Evolutionary conservation across 2,888 invertebrate species (phyloP).

Genomic region (Dolomedes plantarius): DNA sequence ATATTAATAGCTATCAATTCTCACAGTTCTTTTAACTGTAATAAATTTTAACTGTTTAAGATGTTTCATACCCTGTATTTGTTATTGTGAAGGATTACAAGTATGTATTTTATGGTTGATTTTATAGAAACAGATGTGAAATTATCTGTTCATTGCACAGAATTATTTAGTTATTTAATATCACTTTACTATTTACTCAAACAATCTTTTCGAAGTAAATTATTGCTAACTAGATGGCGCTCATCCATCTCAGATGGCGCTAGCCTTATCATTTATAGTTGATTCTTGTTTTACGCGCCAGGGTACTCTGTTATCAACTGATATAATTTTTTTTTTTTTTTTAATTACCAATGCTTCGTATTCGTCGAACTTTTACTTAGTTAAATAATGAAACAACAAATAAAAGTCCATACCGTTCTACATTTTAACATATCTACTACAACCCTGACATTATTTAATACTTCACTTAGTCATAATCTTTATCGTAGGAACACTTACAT

Average conservation of each 20-base stretch:
- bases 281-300: conserved; percentile 56
- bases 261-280: conserved; percentile 12
- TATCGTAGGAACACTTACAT: too few relatives aligned
- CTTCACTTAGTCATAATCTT: too few relatives aligned
- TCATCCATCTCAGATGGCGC: conserved; percentile 21
- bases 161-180: too few relatives aligned
- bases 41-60: conserved; percentile 35
- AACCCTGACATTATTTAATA: too few relatives aligned
- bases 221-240: conserved; percentile 53
- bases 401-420: too few relatives aligned
- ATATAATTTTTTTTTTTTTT: neutral
- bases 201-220: neutral
- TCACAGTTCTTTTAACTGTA: conserved; percentile 56
- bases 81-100: neutral
- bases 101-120: neutral
- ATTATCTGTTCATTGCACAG: too few relatives aligned
- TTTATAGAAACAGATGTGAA: too few relatives aligned
- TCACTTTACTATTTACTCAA: neutral
- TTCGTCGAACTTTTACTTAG: too few relatives aligned
- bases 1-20: too few relatives aligned
- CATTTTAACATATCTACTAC: too few relatives aligned
- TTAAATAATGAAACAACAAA: too few relatives aligned
- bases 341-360: too few relatives aligned
- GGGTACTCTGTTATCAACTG: conserved; percentile 56
- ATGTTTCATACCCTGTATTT: neutral